phyloP scores from a whole-genome alignment of 2,797 vertebrate genomes.

The Syngnathus acus region DNA sequence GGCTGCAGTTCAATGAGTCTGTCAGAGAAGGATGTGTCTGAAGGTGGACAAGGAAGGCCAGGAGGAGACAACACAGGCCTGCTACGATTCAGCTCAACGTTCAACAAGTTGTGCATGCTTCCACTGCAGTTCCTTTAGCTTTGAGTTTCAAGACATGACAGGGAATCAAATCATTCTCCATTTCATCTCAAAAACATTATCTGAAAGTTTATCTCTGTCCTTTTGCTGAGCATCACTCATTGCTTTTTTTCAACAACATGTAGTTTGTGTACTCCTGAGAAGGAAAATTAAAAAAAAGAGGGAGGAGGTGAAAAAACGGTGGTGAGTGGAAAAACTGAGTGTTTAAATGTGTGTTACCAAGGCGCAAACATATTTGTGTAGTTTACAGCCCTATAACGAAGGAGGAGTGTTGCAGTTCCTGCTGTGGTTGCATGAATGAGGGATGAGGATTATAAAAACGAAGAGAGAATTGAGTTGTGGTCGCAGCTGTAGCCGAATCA shows the following conservation, averaged over 20 bases:
- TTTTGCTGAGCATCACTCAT: neutral
- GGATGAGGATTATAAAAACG: conserved; percentile 18
- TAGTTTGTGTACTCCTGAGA: neutral
- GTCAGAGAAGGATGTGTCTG: neutral
- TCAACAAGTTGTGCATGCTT: neutral
- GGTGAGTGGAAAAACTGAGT: neutral
- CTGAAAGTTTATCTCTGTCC: neutral
- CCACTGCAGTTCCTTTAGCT: neutral
- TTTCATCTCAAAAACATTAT: neutral
- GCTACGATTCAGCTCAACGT: neutral
- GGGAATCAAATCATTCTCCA: neutral
- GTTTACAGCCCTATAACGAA: conserved; percentile 44
- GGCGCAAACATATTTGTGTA: conserved; percentile 11
- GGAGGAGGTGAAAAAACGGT: neutral
- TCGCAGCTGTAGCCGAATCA: conserved; percentile 21
- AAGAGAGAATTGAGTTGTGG: conserved; percentile 24
- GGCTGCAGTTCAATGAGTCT: neutral
- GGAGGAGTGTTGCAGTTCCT: conserved; percentile 35
- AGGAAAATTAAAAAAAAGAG: neutral
- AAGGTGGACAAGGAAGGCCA: neutral
- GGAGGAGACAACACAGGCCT: neutral
- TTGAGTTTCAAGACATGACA: neutral
- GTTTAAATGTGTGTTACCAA: conserved; percentile 2
- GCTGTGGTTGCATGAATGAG: conserved; percentile 31
- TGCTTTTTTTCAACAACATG: neutral